Percentiles rank a stretch among this genome's conserved stretches.
Evolutionary conservation across 2,113 vertebrate species (phyloP).

Genomic region (Oxyruncus cristatus): DNA sequence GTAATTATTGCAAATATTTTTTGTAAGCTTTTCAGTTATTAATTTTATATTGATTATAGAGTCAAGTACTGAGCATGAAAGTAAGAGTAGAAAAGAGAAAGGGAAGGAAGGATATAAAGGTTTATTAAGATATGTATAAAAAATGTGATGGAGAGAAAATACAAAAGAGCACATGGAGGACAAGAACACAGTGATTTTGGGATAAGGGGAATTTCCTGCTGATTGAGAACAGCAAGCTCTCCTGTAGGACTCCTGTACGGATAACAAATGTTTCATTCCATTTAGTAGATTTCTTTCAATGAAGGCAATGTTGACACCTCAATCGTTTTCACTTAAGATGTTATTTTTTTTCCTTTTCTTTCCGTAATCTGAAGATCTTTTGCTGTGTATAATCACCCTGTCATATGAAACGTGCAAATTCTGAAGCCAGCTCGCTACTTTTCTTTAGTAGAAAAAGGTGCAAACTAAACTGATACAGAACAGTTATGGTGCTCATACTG

Average conservation of each 20-base stretch:
- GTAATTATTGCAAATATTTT: not conserved
- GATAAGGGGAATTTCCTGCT: not conserved
- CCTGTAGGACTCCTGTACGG: not conserved
- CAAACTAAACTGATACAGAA: not conserved
- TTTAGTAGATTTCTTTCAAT: not conserved
- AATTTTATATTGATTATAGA: not conserved
- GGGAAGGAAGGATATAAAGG: not conserved
- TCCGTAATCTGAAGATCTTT: not conserved
- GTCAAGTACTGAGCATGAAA: not conserved
- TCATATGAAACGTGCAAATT: not conserved
- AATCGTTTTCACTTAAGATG: not conserved
- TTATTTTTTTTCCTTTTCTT: not conserved
- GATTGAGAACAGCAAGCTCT: not conserved
- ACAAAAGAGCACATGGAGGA: not conserved
- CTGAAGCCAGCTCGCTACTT: not conserved
- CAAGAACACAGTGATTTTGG: rapidly evolving
- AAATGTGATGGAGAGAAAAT: not conserved
- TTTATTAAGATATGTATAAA: not conserved
- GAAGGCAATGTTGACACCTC: not conserved
- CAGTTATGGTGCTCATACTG: not conserved
- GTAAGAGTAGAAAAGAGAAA: not conserved
- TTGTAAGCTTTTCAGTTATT: not conserved
- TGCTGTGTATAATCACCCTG: not conserved
- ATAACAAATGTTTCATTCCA: not conserved
- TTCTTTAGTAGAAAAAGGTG: not conserved